Evolutionary conservation across 2,797 vertebrate species (phyloP).

Genomic region (Miichthys miiuy): DNA sequence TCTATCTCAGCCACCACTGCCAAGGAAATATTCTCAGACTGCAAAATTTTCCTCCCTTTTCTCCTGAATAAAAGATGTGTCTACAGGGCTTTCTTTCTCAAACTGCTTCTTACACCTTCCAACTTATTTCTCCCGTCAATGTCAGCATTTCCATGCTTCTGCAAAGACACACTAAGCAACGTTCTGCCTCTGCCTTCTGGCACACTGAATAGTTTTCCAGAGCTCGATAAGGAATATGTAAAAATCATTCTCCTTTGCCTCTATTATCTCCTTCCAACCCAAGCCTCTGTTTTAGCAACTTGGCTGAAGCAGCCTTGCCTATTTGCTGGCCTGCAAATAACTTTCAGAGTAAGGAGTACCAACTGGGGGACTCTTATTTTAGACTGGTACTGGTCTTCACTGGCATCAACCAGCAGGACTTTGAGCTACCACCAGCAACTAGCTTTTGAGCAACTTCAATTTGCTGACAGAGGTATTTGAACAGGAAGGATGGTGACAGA

Average conservation of each 20-base stretch:
- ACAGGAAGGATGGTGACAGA: background rate
- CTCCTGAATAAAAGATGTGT: conserved; percentile 12
- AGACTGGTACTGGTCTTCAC: conserved; percentile 23
- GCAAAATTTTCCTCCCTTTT: background rate
- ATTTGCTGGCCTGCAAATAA: conserved; percentile 41
- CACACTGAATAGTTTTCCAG: conserved; percentile 23
- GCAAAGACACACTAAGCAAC: conserved; percentile 6
- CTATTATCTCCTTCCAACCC: conserved; percentile 18
- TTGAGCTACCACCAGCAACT: background rate
- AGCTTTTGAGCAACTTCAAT: background rate
- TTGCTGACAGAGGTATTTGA: conserved; percentile 10
- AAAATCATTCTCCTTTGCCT: conserved; percentile 11
- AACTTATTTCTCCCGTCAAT: conserved; percentile 16
- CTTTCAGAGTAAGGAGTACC: conserved; percentile 20
- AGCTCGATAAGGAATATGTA: conserved; percentile 5
- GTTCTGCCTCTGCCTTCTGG: background rate
- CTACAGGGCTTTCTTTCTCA: conserved; percentile 8
- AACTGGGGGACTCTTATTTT: conserved; percentile 37
- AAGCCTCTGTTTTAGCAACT: conserved; percentile 11
- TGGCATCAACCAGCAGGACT: background rate
- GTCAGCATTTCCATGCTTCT: conserved; percentile 5
- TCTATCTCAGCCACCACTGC: conserved; percentile 20
- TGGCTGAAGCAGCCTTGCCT: conserved; percentile 12
- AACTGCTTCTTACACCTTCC: conserved; percentile 22
- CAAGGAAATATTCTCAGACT: conserved; percentile 24